Conservation (phyloP, 2,797 vertebrate species). For the Prionace glauca region DNA sequence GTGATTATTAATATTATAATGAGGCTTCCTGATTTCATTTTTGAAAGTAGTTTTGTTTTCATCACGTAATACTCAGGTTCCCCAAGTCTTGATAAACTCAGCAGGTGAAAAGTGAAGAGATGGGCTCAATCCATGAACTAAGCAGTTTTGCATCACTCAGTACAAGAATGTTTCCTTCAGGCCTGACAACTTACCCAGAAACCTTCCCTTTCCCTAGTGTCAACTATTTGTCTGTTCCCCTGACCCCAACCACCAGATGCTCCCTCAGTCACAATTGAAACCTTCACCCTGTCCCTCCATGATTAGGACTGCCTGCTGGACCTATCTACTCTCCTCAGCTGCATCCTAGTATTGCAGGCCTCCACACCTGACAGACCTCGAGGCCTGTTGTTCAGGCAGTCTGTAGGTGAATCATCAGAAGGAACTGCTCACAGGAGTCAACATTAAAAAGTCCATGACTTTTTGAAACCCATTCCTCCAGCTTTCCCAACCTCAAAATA, state of each 20-base stretch:
- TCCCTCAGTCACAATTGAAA: no score
- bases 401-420: background rate
- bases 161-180: background rate
- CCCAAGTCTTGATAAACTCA: background rate
- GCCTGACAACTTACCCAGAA: background rate
- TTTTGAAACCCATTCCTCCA: no score
- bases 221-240: background rate
- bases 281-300: no score
- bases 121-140: background rate
- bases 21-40: background rate
- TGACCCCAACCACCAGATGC: background rate
- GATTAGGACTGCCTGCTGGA: no score
- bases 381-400: no score
- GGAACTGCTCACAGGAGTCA: background rate
- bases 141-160: background rate
- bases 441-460: no score
- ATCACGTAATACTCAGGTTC: background rate
- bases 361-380: background rate
- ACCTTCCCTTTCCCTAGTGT: background rate
- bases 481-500: no score
- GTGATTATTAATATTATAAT: background rate
- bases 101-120: background rate
- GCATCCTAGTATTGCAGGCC: background rate
- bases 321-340: background rate
- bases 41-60: background rate